phyloP scores from a whole-genome alignment of 2,888 invertebrate species.

The Sympetrum striolatum region DNA sequence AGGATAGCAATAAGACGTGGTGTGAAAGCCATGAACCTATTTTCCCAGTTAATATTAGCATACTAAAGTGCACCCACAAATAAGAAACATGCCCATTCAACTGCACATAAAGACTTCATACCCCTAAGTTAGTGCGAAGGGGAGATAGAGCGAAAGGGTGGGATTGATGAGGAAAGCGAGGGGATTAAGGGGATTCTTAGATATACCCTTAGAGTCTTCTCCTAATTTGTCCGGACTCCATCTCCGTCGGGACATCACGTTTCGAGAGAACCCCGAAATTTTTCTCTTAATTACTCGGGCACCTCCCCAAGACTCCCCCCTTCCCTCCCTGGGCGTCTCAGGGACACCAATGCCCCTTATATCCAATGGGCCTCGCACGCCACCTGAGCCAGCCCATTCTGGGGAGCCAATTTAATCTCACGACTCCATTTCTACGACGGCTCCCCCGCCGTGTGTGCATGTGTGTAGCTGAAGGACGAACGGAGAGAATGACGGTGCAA shows the following conservation, averaged over 20 bases:
- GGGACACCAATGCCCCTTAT: conserved; percentile 26
- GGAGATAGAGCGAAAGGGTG: conserved; percentile 45
- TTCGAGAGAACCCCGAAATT: conserved; percentile 16
- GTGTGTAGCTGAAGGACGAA: background rate
- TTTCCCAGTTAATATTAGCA: too few relatives aligned
- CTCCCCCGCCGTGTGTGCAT: background rate
- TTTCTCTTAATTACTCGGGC: conserved; percentile 41
- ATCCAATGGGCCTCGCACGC: conserved; percentile 8
- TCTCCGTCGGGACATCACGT: background rate
- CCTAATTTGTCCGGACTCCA: conserved; percentile 7
- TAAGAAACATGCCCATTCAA: too few relatives aligned
- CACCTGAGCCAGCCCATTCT: conserved; percentile 29
- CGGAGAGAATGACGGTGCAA: background rate
- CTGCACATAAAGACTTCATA: background rate
- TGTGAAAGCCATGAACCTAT: too few relatives aligned
- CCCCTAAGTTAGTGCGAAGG: conserved; percentile 48
- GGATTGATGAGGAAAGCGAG: background rate
- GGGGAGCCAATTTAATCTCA: conserved; percentile 33
- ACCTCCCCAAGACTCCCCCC: background rate
- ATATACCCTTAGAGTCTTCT: conserved; percentile 29
- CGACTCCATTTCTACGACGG: conserved; percentile 37
- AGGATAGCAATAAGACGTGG: too few relatives aligned
- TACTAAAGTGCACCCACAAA: too few relatives aligned
- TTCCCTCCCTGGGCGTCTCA: background rate
- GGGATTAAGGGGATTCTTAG: conserved; percentile 46